Conservation (phyloP, 1,140 invertebrate species). For the Zophobas atratus region DNA sequence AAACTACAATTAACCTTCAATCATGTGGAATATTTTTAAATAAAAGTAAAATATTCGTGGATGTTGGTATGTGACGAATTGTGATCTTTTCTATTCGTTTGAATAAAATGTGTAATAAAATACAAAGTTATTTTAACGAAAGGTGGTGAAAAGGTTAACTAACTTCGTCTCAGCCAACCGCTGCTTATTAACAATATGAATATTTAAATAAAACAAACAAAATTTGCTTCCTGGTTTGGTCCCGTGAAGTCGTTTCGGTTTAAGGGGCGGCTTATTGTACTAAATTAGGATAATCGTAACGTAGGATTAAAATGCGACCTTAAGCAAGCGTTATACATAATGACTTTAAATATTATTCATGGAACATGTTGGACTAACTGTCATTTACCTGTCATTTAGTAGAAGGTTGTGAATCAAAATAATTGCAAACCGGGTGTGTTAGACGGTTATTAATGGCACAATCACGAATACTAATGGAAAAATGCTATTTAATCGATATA, state of each 20-base stretch:
- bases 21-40: constrained; percentile 1
- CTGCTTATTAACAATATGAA: constrained; percentile 7
- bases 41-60: not conserved
- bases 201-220: not conserved
- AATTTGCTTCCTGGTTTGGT: not conserved
- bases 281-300: not conserved
- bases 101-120: not conserved
- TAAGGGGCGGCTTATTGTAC: not conserved
- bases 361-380: not conserved
- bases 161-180: not conserved
- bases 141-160: not conserved
- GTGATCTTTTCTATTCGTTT: not conserved
- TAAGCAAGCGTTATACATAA: constrained; percentile 4
- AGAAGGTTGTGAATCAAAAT: constrained; percentile 10
- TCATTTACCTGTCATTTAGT: constrained; percentile 7
- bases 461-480: not conserved
- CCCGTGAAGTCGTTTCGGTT: not conserved
- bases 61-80: constrained; percentile 1
- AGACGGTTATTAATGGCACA: not conserved
- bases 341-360: constrained; percentile 13
- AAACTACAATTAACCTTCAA: constrained; percentile 17
- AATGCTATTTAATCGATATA: not conserved
- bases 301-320: constrained; percentile 4
- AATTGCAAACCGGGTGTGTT: not conserved
- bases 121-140: not conserved